Base-by-base conservation (phyloP, 2,113 vertebrate genomes). In the Oxyura jamaicensis region DNA sequence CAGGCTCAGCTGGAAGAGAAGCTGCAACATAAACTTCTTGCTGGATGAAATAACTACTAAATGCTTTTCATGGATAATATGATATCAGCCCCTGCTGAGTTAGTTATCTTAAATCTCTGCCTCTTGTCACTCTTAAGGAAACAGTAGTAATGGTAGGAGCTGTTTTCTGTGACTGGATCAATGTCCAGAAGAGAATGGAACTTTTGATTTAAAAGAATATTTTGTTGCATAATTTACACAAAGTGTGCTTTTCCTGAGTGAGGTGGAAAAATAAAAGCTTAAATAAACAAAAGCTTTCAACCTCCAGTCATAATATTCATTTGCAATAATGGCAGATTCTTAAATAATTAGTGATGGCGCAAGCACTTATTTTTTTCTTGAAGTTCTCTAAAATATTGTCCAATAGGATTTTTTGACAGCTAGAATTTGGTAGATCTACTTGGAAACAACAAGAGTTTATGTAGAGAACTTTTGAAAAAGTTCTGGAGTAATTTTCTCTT, bases 21-120 rank as follows among this genome's bases (percentile, higher is more conserved):
- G 86, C 83, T 95, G 58, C 58, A 95, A 46, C 35, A 35, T 60
- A 90, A 93, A 78, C 5, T 10, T 96, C 67, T 91, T 82, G 80
- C 80, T 88, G 86, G 39, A 93, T 95, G 73, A 79, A 93, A 94
- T 81, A 94, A 95, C 82, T 86, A 56, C 79, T 86, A 83, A 88
- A 91, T 90, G 73, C 76, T 94, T 92, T 94, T 60, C 2, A 8
- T 66, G 58, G 73, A 17, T 75, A 81, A 44, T 81, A 58, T 20
- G 62, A 82, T 91, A 84, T 1, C 66, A 72, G n/a, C 33, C 25
- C 88, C 86, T 82, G 66, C 77, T 90, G 76, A 58, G 48, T 75
- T 86, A 52, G 88, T 94, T 96, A 91, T 92, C 91, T 93, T 89
- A 78, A 84, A 60, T 50, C 35, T 63, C 42, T 96, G 35, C 62